Evolutionary conservation across 2,113 vertebrate species (phyloP).

Genomic region (Zonotrichia leucophrys): DNA sequence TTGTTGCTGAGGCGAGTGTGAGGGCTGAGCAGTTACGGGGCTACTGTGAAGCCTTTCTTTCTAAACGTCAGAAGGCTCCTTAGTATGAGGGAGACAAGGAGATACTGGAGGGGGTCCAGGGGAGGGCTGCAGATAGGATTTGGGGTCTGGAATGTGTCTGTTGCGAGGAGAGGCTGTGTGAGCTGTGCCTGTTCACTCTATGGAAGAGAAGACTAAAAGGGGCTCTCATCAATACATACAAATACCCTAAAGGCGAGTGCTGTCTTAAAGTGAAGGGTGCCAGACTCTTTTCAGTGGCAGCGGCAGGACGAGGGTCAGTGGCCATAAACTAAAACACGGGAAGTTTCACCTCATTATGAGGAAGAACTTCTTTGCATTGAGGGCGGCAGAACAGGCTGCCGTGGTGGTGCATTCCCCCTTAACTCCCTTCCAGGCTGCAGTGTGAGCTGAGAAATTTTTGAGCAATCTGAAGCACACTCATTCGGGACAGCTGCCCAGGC

Average conservation of each 20-base stretch:
- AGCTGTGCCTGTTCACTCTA: background rate
- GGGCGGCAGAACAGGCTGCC: background rate
- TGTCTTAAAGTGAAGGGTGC: background rate
- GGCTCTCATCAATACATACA: accelerated
- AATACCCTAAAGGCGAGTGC: background rate
- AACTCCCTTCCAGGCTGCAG: background rate
- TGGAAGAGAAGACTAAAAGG: too few species aligned
- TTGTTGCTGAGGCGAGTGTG: background rate
- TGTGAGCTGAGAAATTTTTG: background rate
- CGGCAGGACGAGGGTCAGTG: background rate
- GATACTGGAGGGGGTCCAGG: background rate
- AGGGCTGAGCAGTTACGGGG: accelerated
- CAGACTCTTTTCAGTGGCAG: background rate
- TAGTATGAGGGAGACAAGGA: accelerated
- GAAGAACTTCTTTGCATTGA: background rate
- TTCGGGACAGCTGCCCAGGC: background rate
- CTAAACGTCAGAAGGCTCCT: accelerated
- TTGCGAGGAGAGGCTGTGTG: background rate
- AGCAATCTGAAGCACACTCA: background rate
- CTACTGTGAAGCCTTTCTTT: accelerated
- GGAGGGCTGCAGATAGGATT: accelerated
- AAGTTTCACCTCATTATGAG: background rate
- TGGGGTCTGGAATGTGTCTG: background rate
- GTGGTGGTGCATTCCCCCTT: background rate
- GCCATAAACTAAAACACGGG: background rate